Base-by-base conservation (phyloP, 2,888 invertebrate species). In the Spilarctia lutea region DNA sequence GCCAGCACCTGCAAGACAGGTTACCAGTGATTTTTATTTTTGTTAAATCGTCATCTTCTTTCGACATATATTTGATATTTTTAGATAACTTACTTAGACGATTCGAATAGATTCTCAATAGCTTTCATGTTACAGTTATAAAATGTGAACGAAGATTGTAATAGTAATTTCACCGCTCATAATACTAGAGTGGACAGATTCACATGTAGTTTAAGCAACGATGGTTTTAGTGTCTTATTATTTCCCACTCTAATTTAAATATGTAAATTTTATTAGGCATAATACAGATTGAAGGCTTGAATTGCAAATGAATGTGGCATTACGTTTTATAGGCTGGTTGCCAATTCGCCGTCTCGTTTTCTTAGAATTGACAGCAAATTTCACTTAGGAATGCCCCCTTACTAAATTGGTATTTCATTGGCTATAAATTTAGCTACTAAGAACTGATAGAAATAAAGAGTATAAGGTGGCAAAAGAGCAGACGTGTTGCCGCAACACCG, bases 261-360 rank as follows among this genome's bases (percentile, higher is more conserved):
- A 96, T 96, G 96, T 94, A 94, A 96, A 96, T 96, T 95, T 96
- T 95, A 96, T 95, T 94, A 94, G 94, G 92, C 94, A 95, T 95
- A 95, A 95, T 94, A 95, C 94, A 91, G 93, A 90, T 92, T 93
- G 94, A 94, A 93, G 93, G 93, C 93, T 94, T 94, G 94, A 95
- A 96, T 95, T 95, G 94, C 95, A 95, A 95, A 95, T 96, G 95
- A 94, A 94, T 95, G 94, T 93, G 93, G 94, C 95, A 94, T 95
- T 94, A 94, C 93, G 90, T 94, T 95, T 95, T 94, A 95, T 95
- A 93, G 95, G 92, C 92, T 93, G 93, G 94, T 95, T 94, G 94
- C 94, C 95, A 94, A 95, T 95, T 95, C 94, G 92, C 90, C 88
- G 92, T 90, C 87, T 91, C 93, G 91, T 94, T 95, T 94, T 91